Conservation (phyloP, 2,888 invertebrate species). For the Mythimna ferrago region DNA sequence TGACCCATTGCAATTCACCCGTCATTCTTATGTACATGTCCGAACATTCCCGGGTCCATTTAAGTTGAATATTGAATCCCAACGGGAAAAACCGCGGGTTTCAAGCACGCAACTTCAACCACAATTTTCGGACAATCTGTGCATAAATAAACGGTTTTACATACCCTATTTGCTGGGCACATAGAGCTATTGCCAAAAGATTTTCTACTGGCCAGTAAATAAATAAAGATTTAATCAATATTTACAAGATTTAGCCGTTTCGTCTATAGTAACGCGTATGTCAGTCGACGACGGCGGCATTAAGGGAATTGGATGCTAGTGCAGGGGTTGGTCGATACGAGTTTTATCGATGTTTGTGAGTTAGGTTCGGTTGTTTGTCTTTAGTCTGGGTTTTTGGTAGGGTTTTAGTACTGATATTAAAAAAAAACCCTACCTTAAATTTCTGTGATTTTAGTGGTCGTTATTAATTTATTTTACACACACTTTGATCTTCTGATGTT, state of each 20-base stretch:
- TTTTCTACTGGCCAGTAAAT: conserved; percentile 53
- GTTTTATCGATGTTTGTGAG: conserved; percentile 53
- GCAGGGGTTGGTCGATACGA: conserved; percentile 65
- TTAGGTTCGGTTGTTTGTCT: background rate
- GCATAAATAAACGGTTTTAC: conserved; percentile 60
- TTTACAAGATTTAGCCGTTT: conserved; percentile 63
- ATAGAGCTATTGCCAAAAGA: conserved; percentile 56
- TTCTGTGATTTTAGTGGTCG: background rate
- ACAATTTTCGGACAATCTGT: conserved; percentile 58
- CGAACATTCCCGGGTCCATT: conserved; percentile 53
- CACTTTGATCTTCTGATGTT: background rate
- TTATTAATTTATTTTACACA: background rate
- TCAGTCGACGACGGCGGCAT: conserved; percentile 70
- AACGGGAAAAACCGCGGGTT: conserved; percentile 49
- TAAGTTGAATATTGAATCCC: conserved; percentile 62
- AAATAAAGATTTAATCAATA: conserved; percentile 68
- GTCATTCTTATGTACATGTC: conserved; percentile 62
- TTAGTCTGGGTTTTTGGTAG: background rate
- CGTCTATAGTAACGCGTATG: conserved; percentile 51
- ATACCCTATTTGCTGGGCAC: conserved; percentile 5
- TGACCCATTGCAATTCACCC: conserved; percentile 55
- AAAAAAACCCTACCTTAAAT: no score
- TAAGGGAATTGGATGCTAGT: conserved; percentile 75
- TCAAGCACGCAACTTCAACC: conserved; percentile 38
- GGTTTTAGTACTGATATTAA: background rate